These are phyloP conservation scores for Myrmecophaga tridactyla DNA, from an alignment of 2,113 vertebrate species.

Conservation along the genomic window DNA sequence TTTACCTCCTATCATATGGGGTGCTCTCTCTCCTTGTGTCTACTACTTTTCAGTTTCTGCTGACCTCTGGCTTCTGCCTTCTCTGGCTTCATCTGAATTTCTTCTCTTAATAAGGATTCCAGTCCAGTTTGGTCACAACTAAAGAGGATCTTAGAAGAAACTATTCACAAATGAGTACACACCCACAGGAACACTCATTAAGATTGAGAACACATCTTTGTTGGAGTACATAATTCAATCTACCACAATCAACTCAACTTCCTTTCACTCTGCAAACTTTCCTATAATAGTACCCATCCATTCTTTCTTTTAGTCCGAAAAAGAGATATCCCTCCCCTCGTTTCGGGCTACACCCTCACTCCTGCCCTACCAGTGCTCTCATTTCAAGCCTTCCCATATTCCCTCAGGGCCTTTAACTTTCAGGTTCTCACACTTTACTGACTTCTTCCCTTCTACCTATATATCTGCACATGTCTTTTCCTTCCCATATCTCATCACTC, in stretches of 20 bases:
- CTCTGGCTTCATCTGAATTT: too few species aligned
- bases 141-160: too few species aligned
- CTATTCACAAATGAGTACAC: too few species aligned
- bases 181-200: too few species aligned
- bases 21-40: too few species aligned
- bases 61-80: too few species aligned
- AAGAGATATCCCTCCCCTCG: neutral
- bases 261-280: slow-evolving; percentile 4
- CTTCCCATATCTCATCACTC: neutral
- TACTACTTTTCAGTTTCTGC: too few species aligned
- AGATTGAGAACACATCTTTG: too few species aligned
- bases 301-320: neutral
- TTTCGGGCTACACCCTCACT: neutral
- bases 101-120: too few species aligned
- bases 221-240: too few species aligned
- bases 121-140: too few species aligned
- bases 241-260: neutral
- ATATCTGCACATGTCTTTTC: neutral
- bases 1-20: too few species aligned
- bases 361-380: neutral
- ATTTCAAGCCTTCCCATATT: neutral
- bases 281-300: neutral
- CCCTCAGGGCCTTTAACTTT: neutral
- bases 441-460: neutral
- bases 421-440: neutral